Evolutionary conservation across 2,888 invertebrate species (phyloP), one percentile per base, ranked within the genome.

Genomic region (Pharmacophagus antenor): DNA sequence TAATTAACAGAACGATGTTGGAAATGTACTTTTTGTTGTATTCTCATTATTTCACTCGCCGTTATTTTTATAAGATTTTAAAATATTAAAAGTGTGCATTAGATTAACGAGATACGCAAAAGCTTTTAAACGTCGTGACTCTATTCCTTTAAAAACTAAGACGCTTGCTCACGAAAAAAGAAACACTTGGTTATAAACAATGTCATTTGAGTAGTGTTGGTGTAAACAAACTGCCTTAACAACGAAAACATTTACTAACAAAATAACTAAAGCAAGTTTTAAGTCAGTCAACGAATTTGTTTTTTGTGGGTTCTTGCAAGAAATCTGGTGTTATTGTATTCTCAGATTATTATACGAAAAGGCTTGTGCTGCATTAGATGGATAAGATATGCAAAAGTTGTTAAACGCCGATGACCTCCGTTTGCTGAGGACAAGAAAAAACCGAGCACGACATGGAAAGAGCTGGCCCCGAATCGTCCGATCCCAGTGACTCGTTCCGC

Each of bases 361-460:
- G 23, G 49, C 41, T 49, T 41, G n/a, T 25, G n/a, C 44, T 42
- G 52, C 52, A 56, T 63, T 56, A 58, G 48, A 61, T 53, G 44
- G 44, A 53, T 27, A 41, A 42, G 27, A 56, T 55, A 63, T 61
- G 56, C 56, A 49, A 56, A 58, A 61, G 56, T 55, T 46, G 37
- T 64, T 57, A 62, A 63, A 66, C 22, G 58, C 52, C 52, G 54
- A 61, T 58, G 57, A 65, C 58, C 62, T 58, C 69, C 72, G 73
- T 70, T n/a, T n/a, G n/a, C n/a, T 73, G 76, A 77, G 73, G 77
- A 73, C 69, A 70, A 66, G 72, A 73, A 77, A 79, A 71, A 76
- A 76, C 79, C 74, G 72, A 76, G 76, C 79, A 77, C 72, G 79
- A 77, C 78, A 74, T 63, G 66, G 68, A 63, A 58, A 22, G 27